These are phyloP conservation scores for Drosophila imparisetae DNA, from an alignment of 2,888 invertebrate species.

Conservation along the genomic window DNA sequence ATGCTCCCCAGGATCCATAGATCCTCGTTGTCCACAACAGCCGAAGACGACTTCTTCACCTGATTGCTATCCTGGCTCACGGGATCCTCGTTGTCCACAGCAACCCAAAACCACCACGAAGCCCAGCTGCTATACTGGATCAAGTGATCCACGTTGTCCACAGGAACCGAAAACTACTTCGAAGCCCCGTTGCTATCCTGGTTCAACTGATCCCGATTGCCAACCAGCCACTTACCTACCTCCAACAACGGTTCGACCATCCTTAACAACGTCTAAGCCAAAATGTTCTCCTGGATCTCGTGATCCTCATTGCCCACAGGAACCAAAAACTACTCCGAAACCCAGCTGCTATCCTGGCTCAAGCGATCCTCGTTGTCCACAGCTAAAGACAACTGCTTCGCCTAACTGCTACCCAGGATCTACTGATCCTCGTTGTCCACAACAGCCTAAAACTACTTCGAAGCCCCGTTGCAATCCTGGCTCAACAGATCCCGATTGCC, in stretches of 20 bases:
- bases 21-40: conserved; percentile 12
- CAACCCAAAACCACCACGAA: not conserved
- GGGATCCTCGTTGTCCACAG: conserved; percentile 22
- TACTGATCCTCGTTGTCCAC: conserved; percentile 17
- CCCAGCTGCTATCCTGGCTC: conserved; percentile 83
- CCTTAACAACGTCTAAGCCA: conserved; percentile 2
- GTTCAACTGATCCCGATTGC: conserved; percentile 74
- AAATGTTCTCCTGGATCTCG: no score
- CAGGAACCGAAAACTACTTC: conserved; percentile 41
- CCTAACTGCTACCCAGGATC: conserved; percentile 35
- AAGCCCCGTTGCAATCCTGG: conserved; percentile 30
- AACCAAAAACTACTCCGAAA: conserved; percentile 40
- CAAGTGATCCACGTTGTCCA: conserved; percentile 82
- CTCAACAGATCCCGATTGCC: no score
- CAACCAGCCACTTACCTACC: conserved; percentile 13
- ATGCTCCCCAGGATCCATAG: conserved; percentile 70
- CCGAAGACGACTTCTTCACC: conserved; percentile 22
- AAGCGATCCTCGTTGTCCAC: conserved; percentile 58
- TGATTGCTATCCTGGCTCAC: conserved; percentile 64
- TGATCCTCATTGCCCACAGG: no score
- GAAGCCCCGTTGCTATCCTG: conserved; percentile 50
- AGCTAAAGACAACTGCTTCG: not conserved
- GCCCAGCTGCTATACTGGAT: conserved; percentile 82
- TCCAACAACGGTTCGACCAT: conserved; percentile 6
- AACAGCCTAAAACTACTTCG: not conserved